A percentile compares a stretch with the other conserved stretches of the same genome.
phyloP scores from a whole-genome alignment of 2,888 invertebrate species.

The Corythucha ciliata region DNA sequence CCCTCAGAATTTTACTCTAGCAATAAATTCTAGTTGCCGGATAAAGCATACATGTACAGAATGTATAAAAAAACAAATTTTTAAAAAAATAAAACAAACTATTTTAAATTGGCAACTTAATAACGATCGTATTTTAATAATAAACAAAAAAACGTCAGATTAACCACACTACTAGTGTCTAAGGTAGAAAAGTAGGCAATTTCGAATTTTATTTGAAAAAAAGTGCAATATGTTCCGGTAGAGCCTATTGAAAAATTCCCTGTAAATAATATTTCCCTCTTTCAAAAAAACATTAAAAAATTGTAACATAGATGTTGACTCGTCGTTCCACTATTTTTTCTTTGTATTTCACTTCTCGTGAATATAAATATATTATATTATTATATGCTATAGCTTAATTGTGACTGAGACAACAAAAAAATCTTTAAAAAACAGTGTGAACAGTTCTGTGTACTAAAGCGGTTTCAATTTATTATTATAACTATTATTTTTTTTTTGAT shows the following conservation, averaged over 20 bases:
- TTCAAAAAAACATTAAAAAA: constrained; percentile 15
- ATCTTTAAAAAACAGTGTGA: too few species aligned
- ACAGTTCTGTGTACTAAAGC: too few species aligned
- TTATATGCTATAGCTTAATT: constrained; percentile 25
- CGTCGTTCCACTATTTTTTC: constrained; percentile 27
- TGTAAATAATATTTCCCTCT: too few species aligned
- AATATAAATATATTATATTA: constrained; percentile 27
- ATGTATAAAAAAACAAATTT: constrained; percentile 28
- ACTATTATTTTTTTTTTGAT: constrained; percentile 19
- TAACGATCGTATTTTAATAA: constrained; percentile 28
- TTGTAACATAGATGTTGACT: constrained; percentile 34
- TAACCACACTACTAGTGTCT: constrained; percentile 30
- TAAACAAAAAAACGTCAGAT: constrained; percentile 24
- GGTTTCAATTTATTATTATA: too few species aligned
- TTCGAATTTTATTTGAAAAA: constrained; percentile 27
- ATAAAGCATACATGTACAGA: constrained; percentile 28
- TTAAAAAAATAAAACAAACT: constrained; percentile 28
- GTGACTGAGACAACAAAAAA: constrained; percentile 30
- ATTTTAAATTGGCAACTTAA: constrained; percentile 25
- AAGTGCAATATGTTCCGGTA: constrained; percentile 26
- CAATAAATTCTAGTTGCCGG: constrained; percentile 25
- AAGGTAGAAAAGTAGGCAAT: constrained; percentile 20
- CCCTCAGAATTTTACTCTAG: constrained; percentile 29
- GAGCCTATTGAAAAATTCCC: too few species aligned
- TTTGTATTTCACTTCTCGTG: constrained; percentile 32